Conservation (phyloP, 2,113 vertebrate genomes). For the Damaliscus lunatus region DNA sequence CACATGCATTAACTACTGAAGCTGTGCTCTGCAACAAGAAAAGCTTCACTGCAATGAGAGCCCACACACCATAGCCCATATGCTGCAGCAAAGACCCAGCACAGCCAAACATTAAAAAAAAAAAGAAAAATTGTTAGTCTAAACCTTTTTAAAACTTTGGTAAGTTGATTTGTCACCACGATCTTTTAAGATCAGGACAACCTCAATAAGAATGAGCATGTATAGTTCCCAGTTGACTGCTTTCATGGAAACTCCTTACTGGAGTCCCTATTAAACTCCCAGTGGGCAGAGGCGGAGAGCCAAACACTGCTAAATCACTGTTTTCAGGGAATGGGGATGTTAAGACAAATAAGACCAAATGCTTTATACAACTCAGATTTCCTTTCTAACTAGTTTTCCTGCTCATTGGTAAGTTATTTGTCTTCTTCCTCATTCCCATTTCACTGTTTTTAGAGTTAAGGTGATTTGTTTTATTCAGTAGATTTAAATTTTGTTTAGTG, state of each 20-base stretch:
- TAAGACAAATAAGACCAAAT: not conserved
- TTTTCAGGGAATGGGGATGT: not conserved
- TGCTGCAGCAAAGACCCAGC: not conserved
- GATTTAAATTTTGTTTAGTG: not conserved
- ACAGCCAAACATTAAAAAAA: not conserved
- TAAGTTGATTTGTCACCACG: not conserved
- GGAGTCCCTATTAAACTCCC: not conserved
- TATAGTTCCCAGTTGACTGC: not conserved
- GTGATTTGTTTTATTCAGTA: not conserved
- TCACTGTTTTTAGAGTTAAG: not conserved
- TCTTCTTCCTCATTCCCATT: not conserved
- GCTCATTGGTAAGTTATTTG: not conserved
- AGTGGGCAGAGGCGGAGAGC: not conserved
- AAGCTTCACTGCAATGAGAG: not conserved
- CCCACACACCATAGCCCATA: not conserved
- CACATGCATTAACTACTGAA: not conserved
- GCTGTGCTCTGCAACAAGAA: not conserved
- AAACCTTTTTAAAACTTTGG: not conserved
- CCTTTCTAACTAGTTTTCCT: not conserved
- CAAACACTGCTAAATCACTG: not conserved
- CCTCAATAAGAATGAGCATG: not conserved
- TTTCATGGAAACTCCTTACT: not conserved
- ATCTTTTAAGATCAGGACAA: not conserved
- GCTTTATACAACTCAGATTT: not conserved
- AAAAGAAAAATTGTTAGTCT: not conserved